Base-by-base conservation (phyloP, 2,113 vertebrate species). In the Sebastes fasciatus region DNA sequence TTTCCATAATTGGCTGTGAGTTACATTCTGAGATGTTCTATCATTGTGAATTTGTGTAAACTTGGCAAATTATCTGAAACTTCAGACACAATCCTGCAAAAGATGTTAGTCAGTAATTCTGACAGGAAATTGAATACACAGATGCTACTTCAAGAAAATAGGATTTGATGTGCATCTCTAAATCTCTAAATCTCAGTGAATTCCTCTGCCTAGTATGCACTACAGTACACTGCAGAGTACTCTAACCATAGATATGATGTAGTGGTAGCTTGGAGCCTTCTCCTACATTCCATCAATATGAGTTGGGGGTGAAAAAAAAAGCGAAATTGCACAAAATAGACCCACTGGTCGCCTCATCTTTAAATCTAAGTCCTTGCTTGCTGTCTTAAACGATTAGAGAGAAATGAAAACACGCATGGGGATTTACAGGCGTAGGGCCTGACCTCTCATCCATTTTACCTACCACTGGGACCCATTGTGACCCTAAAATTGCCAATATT, bases 401-500 rank as follows among this genome's bases (percentile, higher is more conserved):
- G 76, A 88, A 85, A 90, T 89, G 83, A 93, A 93, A 92, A 90
- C 84, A 89, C 78, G 67, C 79, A 85, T 80, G 57, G 88, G 88
- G 90, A 93, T 94, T 93, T 93, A 88, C 84, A 93, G 91, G 84
- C 86, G 63, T 87, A 85, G 48, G 60, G 49, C 67, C 81, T 91
- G 89, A 91, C 86, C 92, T 87, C 79, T 87, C 89, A 82, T 94
- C 89, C 83, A 76, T 93, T 94, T 92, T 93, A 91, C 91, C 92
- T 79, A 87, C 90, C 87, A 77, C 86, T 79, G 90, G 88, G 89
- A 86, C 84, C 85, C 86, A 90, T 88, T 89, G 90, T 91, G 90
- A 94, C 93, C 93, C 91, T 90, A 91, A 94, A 95, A 95, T 94
- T 93, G 91, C 83, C 91, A 84, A 91, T 88, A 92, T 89, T 87